phyloP scores from a whole-genome alignment of 2,888 invertebrate genomes.

The Leptinotarsa peninsularis region DNA sequence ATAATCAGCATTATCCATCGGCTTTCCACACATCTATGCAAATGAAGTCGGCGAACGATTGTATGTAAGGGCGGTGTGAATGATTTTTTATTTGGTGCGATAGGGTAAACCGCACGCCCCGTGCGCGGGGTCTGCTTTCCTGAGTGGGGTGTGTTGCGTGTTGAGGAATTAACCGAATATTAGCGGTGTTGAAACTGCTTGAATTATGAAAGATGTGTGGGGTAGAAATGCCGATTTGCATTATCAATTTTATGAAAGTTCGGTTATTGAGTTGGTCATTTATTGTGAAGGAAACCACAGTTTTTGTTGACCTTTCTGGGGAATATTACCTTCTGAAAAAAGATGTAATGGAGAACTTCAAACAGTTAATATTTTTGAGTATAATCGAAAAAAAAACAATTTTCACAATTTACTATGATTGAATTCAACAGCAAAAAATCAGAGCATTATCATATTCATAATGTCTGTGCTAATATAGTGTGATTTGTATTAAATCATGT shows the following conservation, averaged over 20 bases:
- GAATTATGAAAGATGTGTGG: neutral
- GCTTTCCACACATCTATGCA: constrained; percentile 40
- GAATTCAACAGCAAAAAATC: no score
- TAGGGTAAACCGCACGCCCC: constrained; percentile 9
- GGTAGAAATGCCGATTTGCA: neutral
- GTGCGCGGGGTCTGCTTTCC: neutral
- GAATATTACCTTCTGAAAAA: no score
- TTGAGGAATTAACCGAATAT: neutral
- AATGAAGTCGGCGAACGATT: constrained; percentile 34
- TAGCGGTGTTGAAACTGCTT: neutral
- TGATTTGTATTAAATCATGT: no score
- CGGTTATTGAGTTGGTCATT: no score
- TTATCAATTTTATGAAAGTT: neutral
- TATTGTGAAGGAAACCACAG: no score
- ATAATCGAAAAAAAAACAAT: no score
- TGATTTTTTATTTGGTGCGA: constrained; percentile 20
- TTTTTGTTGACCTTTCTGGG: no score
- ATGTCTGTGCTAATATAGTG: no score
- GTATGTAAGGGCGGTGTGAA: constrained; percentile 16
- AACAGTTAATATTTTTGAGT: no score
- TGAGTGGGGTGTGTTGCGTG: constrained; percentile 7
- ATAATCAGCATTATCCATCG: constrained; percentile 46
- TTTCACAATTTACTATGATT: no score
- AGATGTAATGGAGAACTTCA: no score
- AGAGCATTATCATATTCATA: no score